Base-by-base conservation (phyloP, 2,113 vertebrate genomes). In the Alexandromys fortis region DNA sequence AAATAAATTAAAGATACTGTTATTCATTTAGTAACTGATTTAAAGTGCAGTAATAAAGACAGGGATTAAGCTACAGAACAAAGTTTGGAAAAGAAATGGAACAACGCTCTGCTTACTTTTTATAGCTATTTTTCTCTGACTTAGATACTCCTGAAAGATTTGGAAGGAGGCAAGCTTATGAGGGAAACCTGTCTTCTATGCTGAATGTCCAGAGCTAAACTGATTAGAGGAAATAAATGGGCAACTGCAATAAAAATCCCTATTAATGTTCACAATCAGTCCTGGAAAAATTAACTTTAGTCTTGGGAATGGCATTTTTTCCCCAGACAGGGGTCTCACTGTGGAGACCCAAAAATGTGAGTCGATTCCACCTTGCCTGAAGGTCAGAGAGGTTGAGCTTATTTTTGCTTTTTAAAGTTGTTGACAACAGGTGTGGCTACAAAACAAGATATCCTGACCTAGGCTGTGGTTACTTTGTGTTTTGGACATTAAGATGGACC, bases 31-130 rank as follows among this genome's bases (percentile, higher is more conserved):
- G 58, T 76, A 90, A 76, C n/a, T 52, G 93, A 88, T 81, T 89
- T 73, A 77, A 77, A 52, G 82, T 91, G 30, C 14, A 94, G 68
- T 61, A 68, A 94, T 72, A 83, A 90, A 96, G 70, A 72, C 13
- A 89, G 90, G 21, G 76, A 96, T 86, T 13, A 95, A 88, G 82
- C 42, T 65, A 52, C 6, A 94, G 61, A 87, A 81, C 5, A 73
- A 93, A 91, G 47, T 82, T 89, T 91, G 22, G 35, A n/a, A 93
- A 96, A 86, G 68, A 94, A 89, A 83, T 30, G 12, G 28, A 88
- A 79, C 22, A 90, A 77, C 5, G 65, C 26, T 78, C 67, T 82
- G 72, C 3, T 88, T 87, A 85, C 13, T 65, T 89, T 86, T 92
- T 78, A 82, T 52, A 87, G 88, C 8, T 30, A 61, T 13, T 83